Base-by-base conservation (phyloP, 2,113 vertebrate species). In the Peucedramus taeniatus region DNA sequence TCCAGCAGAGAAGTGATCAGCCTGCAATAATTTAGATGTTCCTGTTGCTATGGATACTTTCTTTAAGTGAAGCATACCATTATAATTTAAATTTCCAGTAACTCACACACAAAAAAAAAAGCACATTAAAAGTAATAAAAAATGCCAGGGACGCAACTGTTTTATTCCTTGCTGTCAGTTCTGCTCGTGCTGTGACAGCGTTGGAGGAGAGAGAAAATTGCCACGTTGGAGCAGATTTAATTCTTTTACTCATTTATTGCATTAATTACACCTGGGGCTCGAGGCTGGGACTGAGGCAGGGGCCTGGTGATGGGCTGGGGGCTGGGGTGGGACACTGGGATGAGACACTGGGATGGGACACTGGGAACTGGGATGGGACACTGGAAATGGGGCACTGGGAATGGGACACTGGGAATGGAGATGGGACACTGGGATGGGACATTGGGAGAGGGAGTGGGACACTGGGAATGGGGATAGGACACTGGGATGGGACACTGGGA, bases 31-130 rank as follows among this genome's bases (percentile, higher is more conserved):
- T 97, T 96, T 93, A 95, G 95, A 95, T 91, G 79, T 90, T 87
- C 89, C 84, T 77, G 97, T 97, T 97, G 95, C 97, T 91, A 97
- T 97, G 97, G 96, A 77, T 91, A 97, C 96, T 95, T 96, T 49
- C 51, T 65, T 87, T 87, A 96, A 94, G 87, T 66, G 85, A 97
- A 94, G 92, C 86, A 76, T 71, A 78, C 89, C 85, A 94, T 96
- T 97, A 95, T 95, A 70, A 97, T 97, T 97, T 94, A 96, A 93
- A 97, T 96, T 97, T 94, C 85, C 93, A 88, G 78, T 56, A 91
- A 88, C 54, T 47, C 49, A 63, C 50, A n/a, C n/a, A n/a, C 37
- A 57, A n/a, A 45, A 19, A 66, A 50, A 24, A n/a, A 30, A 40
- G 60, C 53, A 14, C 42, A 74, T 93, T 87, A 87, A 31, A 89